These are phyloP conservation scores for Lerista edwardsae DNA, from an alignment of 2,797 vertebrate genomes.

Conservation along the genomic window DNA sequence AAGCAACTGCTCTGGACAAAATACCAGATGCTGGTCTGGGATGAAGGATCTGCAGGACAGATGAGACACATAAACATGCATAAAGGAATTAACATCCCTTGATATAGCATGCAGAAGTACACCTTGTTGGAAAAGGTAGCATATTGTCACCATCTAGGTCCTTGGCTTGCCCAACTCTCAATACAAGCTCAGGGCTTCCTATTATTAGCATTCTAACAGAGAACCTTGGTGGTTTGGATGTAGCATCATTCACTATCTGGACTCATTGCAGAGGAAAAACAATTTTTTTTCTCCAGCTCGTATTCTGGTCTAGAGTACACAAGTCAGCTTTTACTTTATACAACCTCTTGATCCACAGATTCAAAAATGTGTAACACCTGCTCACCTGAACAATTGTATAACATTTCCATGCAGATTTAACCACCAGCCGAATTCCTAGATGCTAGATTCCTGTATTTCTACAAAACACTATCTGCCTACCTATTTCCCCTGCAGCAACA, in stretches of 20 bases:
- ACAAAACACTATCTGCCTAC: too few relatives aligned
- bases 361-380: not conserved
- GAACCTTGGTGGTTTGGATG: not conserved
- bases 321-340: not conserved
- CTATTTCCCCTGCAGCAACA: not conserved
- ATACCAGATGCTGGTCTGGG: conserved; percentile 96
- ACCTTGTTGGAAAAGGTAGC: not conserved
- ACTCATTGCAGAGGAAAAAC: not conserved
- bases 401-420: not conserved
- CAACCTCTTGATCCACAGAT: not conserved
- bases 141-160: not conserved
- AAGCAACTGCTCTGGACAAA: conserved; percentile 97
- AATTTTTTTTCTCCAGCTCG: not conserved
- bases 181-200: not conserved
- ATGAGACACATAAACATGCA: not conserved
- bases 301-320: not conserved
- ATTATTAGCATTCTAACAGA: not conserved
- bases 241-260: not conserved
- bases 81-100: not conserved
- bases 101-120: not conserved
- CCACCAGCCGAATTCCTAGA: not conserved
- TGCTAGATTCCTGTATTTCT: not conserved
- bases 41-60: conserved; percentile 88
- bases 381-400: not conserved
- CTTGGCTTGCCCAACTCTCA: not conserved